Evolutionary conservation across 2,113 vertebrate genomes (phyloP), one percentile per base, ranked within the genome.

Genomic region (Chaetodon auriga): DNA sequence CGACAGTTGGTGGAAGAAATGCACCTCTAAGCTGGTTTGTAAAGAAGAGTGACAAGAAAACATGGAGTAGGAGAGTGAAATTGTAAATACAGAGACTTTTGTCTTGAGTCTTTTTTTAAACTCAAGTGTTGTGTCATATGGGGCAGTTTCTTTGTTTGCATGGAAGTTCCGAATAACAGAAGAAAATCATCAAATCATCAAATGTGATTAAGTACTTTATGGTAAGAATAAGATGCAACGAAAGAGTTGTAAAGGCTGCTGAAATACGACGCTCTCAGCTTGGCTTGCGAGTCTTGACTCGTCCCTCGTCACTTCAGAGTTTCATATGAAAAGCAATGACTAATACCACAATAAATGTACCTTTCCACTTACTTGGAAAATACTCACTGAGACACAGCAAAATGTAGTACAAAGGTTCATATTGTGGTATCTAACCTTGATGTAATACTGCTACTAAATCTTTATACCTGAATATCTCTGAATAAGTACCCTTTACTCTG

Each of bases 281-380:
- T 75, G 82, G 68, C 64, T 57, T 87, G 57, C 66, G 68, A 77
- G 36, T 83, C 38, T 49, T 77, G 75, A 86, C 77, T 81, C 86
- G 80, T 82, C 81, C 55, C 60, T 70, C 30, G 25, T 80, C 75
- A 60, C 55, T 76, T 68, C 25, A 66, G 36, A 64, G 66, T 72
- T 69, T 58, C 63, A 76, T 72, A 43, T 66, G 21, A 89, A 78
- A 87, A 60, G 53, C 62, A 75, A 70, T 63, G 58, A 69, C 58
- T 55, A 69, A 83, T 35, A 66, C 36, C 7, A 68, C 36, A 46
- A 76, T 75, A 45, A 75, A 68, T 75, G 38, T 25, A 61, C 19
- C 38, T 61, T 30, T 15, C 35, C 61, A 73, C 68, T 78, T 66
- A 38, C 53, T 69, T 58, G 78, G 18, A 61, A 83, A 68, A 76